phyloP scores from a whole-genome alignment of 1,140 invertebrate genomes.

The Philopotamus ludificatus region DNA sequence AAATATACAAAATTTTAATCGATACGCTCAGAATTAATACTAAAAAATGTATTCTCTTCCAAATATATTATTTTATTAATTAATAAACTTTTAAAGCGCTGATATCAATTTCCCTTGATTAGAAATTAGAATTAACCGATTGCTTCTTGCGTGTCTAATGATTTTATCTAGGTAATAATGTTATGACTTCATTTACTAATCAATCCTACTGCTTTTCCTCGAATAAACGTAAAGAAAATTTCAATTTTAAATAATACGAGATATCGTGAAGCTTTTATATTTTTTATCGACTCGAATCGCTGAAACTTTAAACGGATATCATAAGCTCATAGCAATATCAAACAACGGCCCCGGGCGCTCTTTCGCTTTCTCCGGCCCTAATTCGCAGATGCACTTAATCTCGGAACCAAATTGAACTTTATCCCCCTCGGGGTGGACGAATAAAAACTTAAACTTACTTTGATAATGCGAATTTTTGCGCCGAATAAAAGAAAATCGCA shows the following conservation, averaged over 20 bases:
- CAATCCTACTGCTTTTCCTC: not conserved
- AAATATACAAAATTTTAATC: too few species aligned
- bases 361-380: conserved; percentile 9
- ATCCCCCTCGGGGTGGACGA: not conserved
- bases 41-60: too few species aligned
- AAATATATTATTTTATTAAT: too few species aligned
- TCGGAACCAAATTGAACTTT: conserved; percentile 13
- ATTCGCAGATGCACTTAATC: conserved; percentile 26
- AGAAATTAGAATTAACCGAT: too few species aligned
- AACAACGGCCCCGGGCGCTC: not conserved
- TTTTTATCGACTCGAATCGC: not conserved
- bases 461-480: too few species aligned
- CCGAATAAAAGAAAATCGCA: too few species aligned
- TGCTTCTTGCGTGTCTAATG: too few species aligned
- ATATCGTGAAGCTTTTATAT: not conserved
- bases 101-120: too few species aligned
- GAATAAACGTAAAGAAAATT: not conserved
- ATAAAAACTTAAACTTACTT: not conserved
- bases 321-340: conserved; percentile 8
- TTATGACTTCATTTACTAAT: too few species aligned
- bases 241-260: not conserved
- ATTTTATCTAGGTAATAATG: too few species aligned
- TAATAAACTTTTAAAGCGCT: too few species aligned
- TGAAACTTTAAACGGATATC: not conserved
- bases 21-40: too few species aligned